These are phyloP conservation scores for Scophthalmus maximus DNA, from an alignment of 2,113 vertebrate species.

Conservation along the genomic window DNA sequence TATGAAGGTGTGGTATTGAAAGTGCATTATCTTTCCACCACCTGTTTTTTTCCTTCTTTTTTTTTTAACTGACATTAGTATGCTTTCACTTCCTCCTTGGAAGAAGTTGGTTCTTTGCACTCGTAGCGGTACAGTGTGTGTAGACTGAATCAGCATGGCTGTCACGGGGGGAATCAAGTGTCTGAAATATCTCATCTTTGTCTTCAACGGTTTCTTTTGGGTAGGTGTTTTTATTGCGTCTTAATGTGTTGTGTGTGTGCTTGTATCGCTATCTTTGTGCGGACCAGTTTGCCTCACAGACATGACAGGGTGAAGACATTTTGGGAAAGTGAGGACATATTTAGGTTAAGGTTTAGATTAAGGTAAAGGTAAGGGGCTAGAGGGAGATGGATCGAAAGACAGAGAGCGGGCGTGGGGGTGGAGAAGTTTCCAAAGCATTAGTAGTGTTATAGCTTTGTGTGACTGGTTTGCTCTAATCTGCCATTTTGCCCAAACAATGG, in stretches of 20 bases:
- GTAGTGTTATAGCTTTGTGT: not conserved
- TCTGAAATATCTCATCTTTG: constrained; percentile 81
- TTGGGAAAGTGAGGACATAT: not conserved
- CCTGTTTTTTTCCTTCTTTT: too few relatives aligned
- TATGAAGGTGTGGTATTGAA: constrained; percentile 37
- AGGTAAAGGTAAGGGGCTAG: not conserved
- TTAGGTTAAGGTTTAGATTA: not conserved
- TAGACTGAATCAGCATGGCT: constrained; percentile 60
- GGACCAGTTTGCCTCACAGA: not conserved
- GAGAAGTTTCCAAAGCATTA: not conserved
- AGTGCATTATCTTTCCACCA: constrained; percentile 4
- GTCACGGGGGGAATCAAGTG: constrained; percentile 73
- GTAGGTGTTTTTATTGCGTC: constrained; percentile 69
- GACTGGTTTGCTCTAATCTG: not conserved
- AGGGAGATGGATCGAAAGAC: not conserved
- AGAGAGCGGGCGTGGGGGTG: not conserved
- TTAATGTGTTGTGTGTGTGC: not conserved
- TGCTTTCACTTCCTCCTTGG: not conserved
- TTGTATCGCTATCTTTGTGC: not conserved
- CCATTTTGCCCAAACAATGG: not conserved
- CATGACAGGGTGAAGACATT: not conserved
- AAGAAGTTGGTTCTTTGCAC: not conserved
- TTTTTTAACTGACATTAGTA: constrained; percentile 1
- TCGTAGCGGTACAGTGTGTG: not conserved
- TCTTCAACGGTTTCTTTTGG: constrained; percentile 80